Base-by-base conservation (phyloP, 2,797 vertebrate genomes). In the Gephyroberyx darwinii region DNA sequence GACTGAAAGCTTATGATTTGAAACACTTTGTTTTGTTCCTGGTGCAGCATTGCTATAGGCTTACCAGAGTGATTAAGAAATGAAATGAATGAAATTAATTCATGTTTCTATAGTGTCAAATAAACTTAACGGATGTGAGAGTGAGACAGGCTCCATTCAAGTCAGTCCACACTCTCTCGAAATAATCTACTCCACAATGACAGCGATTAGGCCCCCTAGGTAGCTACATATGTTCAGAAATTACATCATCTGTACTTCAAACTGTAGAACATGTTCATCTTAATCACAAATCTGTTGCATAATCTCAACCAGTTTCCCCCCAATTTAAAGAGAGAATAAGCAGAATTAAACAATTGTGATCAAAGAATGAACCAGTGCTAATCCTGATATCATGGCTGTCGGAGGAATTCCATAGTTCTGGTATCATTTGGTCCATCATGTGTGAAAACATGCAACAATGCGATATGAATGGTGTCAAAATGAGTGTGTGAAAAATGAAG, bases 1-100 rank as follows among this genome's bases (percentile, higher is more conserved):
- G 69, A 66, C 58, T 59, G 58, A 85, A 80, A 80, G 69, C 71
- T 55, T 85, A 75, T 80, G 58, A 77, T 83, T 66, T n/a, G 4
- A 50, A 53, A 70, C 65, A 63, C 35, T 41, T 65, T 20, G 8
- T 52, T 52, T 20, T 52, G 20, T 52, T 52, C 20, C 50, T 10
- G 20, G 3, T 52, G 50, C 14, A 52, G 50, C 10, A 10, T 22
- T 9, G 50, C 12, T 22, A 12, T 22, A 20, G 19, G 9, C 3
- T 52, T 52, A 52, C 50, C 20, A 22, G 22, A 20, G 20, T 17
- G 20, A 52, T 52, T 50, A 13, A 52, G n/a, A 22, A 20, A 52
- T n/a, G n/a, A n/a, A n/a, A n/a, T n/a, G 20, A 3, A 22, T 12
- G 47, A 50, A 17, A 50, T 1, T 8, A 50, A 50, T 50, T 5